Conservation (phyloP, 2,888 invertebrate species). For the Phoenoteleia sp. region DNA sequence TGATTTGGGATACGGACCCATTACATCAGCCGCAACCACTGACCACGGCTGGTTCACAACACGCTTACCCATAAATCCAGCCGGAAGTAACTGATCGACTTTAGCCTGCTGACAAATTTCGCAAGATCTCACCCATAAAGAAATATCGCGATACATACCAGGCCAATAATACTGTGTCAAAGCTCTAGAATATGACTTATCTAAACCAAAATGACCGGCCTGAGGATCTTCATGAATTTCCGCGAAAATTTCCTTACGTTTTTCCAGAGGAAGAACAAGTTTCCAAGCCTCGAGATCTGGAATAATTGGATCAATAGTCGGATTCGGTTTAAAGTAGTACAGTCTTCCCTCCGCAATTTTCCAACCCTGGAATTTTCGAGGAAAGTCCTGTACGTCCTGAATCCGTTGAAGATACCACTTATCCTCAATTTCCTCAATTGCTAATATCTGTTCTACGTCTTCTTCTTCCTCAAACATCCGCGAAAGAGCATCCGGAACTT, state of each 20-base stretch:
- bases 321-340: slow-evolving; percentile 55
- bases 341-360: slow-evolving; percentile 44
- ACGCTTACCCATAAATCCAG: slow-evolving; percentile 71
- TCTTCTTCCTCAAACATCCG: slow-evolving; percentile 49
- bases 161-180: slow-evolving; percentile 42
- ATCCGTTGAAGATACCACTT: slow-evolving; percentile 28
- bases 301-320: slow-evolving; percentile 25
- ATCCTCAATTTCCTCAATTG: slow-evolving; percentile 13
- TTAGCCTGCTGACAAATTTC: slow-evolving; percentile 36
- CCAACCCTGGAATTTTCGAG: slow-evolving; percentile 46
- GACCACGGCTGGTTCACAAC: slow-evolving; percentile 64
- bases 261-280: too few relatives aligned
- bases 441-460: background rate
- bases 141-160: slow-evolving; percentile 48
- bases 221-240: slow-evolving; percentile 50
- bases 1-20: slow-evolving; percentile 74
- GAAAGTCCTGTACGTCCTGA: slow-evolving; percentile 11
- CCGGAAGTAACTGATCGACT: slow-evolving; percentile 45
- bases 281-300: slow-evolving; percentile 45
- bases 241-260: too few relatives aligned
- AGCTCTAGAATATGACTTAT: slow-evolving; percentile 1
- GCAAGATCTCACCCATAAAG: slow-evolving; percentile 6
- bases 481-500: slow-evolving; percentile 59
- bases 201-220: slow-evolving; percentile 39
- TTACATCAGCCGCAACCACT: slow-evolving; percentile 72